phyloP scores from a whole-genome alignment of 1,140 invertebrate species.

The Pantala flavescens region DNA sequence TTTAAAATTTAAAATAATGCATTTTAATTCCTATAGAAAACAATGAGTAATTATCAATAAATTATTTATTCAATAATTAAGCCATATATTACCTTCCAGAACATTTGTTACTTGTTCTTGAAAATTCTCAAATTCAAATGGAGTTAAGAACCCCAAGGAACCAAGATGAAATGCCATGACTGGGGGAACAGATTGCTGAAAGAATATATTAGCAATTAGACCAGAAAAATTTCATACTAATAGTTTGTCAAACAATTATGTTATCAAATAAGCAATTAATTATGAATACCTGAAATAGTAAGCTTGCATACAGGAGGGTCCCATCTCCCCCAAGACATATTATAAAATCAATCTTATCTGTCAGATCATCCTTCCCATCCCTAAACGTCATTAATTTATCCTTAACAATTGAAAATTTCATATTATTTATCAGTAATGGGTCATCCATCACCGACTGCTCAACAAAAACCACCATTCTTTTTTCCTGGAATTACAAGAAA shows the following conservation, averaged over 20 bases:
- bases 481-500: slow-evolving; percentile 53
- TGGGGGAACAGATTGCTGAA: slow-evolving; percentile 88
- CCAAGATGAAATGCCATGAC: slow-evolving; percentile 97
- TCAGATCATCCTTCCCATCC: slow-evolving; percentile 56
- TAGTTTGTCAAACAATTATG: background rate
- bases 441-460: slow-evolving; percentile 83
- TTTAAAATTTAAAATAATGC: too few species aligned
- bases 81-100: slow-evolving; percentile 70
- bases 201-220: slow-evolving; percentile 23
- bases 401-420: slow-evolving; percentile 56
- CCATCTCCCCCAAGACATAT: slow-evolving; percentile 93
- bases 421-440: slow-evolving; percentile 55
- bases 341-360: slow-evolving; percentile 94
- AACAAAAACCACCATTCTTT: slow-evolving; percentile 89
- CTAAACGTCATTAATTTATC: slow-evolving; percentile 83
- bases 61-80: too few species aligned
- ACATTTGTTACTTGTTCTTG: slow-evolving; percentile 86
- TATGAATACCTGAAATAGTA: slow-evolving; percentile 63
- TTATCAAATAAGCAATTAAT: background rate
- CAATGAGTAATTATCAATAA: too few species aligned
- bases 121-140: slow-evolving; percentile 92
- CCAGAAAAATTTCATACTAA: background rate
- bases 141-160: slow-evolving; percentile 91
- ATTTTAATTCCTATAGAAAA: too few species aligned
- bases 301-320: slow-evolving; percentile 88